These are phyloP conservation scores for Nycticebus coucang DNA, from an alignment of 2,113 vertebrate genomes.

Conservation along the genomic window DNA sequence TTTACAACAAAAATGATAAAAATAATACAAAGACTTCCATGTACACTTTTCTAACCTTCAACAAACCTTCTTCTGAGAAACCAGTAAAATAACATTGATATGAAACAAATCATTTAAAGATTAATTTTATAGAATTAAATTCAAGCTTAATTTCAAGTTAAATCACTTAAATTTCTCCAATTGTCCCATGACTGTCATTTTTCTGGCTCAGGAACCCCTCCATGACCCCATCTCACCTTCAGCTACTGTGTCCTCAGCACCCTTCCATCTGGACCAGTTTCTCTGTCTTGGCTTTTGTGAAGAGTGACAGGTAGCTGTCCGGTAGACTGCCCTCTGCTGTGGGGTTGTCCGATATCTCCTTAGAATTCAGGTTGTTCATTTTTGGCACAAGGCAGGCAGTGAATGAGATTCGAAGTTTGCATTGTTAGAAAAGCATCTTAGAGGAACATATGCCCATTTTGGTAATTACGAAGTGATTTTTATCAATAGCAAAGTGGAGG, in stretches of 20 bases:
- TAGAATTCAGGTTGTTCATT: neutral
- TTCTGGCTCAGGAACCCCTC: neutral
- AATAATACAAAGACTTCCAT: neutral
- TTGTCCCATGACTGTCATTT: neutral
- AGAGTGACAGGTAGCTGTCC: neutral
- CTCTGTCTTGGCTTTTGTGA: neutral
- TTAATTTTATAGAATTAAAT: conserved; percentile 22
- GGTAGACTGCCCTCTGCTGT: neutral
- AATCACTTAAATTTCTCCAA: neutral
- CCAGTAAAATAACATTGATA: neutral
- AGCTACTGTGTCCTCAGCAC: neutral
- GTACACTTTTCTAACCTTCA: neutral
- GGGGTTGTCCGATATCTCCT: neutral
- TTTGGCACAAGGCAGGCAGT: neutral
- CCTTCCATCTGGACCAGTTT: neutral
- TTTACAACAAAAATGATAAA: neutral
- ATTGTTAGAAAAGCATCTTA: neutral
- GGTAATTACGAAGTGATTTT: neutral
- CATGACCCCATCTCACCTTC: neutral
- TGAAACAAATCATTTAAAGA: neutral
- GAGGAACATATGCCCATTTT: neutral
- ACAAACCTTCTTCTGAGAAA: neutral
- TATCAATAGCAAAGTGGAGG: neutral
- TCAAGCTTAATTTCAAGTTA: conserved; percentile 41
- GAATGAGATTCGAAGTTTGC: neutral